A percentile compares a stretch with the other conserved stretches of the same genome.
These are phyloP conservation scores for Tautogolabrus adspersus DNA, from an alignment of 2,113 vertebrate species.

Conservation along the genomic window DNA sequence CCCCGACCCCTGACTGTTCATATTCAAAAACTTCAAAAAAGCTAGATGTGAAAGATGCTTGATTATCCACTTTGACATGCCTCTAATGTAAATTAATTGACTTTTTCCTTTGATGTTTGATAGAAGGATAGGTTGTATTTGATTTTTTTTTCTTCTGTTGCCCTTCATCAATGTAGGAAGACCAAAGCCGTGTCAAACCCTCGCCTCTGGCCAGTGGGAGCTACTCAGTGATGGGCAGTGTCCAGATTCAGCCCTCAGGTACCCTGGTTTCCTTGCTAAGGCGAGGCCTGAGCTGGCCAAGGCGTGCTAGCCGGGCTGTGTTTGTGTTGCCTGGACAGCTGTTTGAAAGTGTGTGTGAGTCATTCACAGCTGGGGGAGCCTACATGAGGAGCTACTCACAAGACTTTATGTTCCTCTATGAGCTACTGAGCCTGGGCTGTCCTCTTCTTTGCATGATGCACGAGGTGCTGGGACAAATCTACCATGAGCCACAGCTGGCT, in stretches of 20 bases:
- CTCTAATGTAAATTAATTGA: neutral
- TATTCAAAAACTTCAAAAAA: no score
- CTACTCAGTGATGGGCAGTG: slow-evolving; percentile 72
- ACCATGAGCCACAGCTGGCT: slow-evolving; percentile 80
- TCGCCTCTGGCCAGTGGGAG: slow-evolving; percentile 68
- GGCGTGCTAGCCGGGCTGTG: slow-evolving; percentile 85
- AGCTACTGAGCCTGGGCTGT: slow-evolving; percentile 92
- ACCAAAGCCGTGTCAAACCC: slow-evolving; percentile 21
- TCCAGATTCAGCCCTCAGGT: slow-evolving; percentile 90
- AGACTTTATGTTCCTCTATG: slow-evolving; percentile 91
- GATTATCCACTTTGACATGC: no score
- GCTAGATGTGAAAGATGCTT: no score
- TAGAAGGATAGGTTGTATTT: neutral
- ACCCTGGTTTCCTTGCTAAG: slow-evolving; percentile 91
- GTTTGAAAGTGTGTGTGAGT: slow-evolving; percentile 84
- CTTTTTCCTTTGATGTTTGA: neutral
- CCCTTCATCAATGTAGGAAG: slow-evolving; percentile 44
- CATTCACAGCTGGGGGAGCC: slow-evolving; percentile 77
- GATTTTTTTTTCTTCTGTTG: neutral
- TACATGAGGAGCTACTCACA: slow-evolving; percentile 90
- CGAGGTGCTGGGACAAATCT: slow-evolving; percentile 89
- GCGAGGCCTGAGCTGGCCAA: slow-evolving; percentile 87
- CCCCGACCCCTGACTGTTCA: no score
- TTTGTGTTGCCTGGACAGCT: slow-evolving; percentile 85
- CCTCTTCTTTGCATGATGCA: slow-evolving; percentile 90